Evolutionary conservation across 37 sponge, comb jelly and placozoan species (phyloP), one percentile per base, ranked within the genome.

Genomic region (Axinella damicornis): DNA sequence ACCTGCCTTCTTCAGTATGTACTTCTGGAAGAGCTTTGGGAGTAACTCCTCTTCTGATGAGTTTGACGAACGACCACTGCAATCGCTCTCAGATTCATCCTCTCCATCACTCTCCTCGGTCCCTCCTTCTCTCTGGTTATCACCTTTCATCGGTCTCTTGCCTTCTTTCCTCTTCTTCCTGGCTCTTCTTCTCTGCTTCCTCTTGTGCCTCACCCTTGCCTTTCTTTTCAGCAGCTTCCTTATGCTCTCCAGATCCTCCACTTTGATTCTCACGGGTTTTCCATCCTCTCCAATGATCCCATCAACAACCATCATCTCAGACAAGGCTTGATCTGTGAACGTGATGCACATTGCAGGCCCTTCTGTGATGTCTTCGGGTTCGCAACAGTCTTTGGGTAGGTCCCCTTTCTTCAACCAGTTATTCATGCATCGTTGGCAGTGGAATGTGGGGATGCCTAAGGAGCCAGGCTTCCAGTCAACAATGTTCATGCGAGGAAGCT

Each of bases 401-500:
- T 65, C 52, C 21, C 79, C 79, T 22, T 66, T 38, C 53, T 9
- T 52, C 36, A 38, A 33, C 79, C 79, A 79, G n/a, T 66, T 46
- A 38, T 41, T 34, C 40, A 79, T n/a, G 30, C 79, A 79, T 15
- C 46, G 41, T 67, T 20, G 28, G 53, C 79, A 79, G 53, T 79
- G 79, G 33, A 79, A 79, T 1, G 67, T 79, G 20, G 79, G 67
- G 79, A 79, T 31, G 20, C 66, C 79, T 9, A 79, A 35, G n/a
- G 79, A 38, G 41, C 79, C 79, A n/a, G 79, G 54, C 0, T 60
- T 40, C 79, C 79, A 79, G 55, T 52, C 79, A 2, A 36, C n/a
- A 53, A 79, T 79, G 21, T 61, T 37, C 65, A 79, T 53, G 24
- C 79, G 20, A 33, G 79, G 79, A 20, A 79, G 66, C 79, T 79